Evolutionary conservation across 2,797 vertebrate species (phyloP), one percentile per base, ranked within the genome.

Genomic region (Ctenopoma multispine): DNA sequence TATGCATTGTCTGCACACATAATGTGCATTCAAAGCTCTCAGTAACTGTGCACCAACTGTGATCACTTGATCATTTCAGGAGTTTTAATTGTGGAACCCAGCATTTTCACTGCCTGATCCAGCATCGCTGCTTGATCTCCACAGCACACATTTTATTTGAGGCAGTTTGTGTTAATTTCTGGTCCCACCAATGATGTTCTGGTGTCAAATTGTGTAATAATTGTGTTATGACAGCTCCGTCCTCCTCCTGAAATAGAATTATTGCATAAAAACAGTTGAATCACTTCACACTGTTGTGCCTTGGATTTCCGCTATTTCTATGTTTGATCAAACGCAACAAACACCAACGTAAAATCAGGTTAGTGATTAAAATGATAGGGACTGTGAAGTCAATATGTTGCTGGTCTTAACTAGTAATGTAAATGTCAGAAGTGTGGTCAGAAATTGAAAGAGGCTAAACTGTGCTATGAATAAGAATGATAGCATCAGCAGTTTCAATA

Each of bases 51-150:
- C 29, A 40, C 31, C 41, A 38, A 13, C 13, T 18, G 38, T 51
- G 46, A 40, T 40, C 53, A 12, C 29, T 3, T 0, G 4, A 17
- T 50, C 46, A 36, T 36, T 20, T 63, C 50, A 43, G 10, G 15
- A 38, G 59, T 11, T 5, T 12, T 47, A 4, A 41, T 54, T 2
- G 9, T 18, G 41, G 24, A 24, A 9, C 6, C 36, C 47, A 47
- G 40, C 29, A 20, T 41, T 49, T 46, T 53, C 21, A 20, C 21
- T 44, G 55, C 9, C 46, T 1, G 3, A 40, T 23, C n/a, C 41
- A 31, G 61, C 57, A 62, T 36, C 20, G 17, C 36, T 29, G 31
- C 40, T 47, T 55, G 41, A 67, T 54, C 56, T 53, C 51, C 13
- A 47, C 47, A 24, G 10, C 29, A 38, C 29, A 38, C 27, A 7